A percentile compares a stretch with the other conserved stretches of the same genome.
phyloP scores from a whole-genome alignment of 2,888 invertebrate genomes.

The Lacanobia wlatinum region DNA sequence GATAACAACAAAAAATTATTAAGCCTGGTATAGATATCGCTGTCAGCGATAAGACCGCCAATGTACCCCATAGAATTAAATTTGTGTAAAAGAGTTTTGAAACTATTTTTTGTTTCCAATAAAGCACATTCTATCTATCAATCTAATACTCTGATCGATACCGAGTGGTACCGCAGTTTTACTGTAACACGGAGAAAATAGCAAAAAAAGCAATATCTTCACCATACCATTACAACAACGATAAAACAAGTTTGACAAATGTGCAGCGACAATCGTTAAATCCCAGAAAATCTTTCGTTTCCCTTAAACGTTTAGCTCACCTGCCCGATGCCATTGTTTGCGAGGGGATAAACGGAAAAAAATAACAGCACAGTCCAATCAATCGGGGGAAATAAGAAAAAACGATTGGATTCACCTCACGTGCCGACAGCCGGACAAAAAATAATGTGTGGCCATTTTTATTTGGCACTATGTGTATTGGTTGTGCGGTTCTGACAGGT shows the following conservation, averaged over 20 bases:
- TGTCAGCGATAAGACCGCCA: no score
- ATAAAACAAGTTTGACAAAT: conserved; percentile 62
- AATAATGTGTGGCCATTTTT: conserved; percentile 80
- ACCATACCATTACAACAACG: conserved; percentile 25
- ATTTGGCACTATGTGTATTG: conserved; percentile 77
- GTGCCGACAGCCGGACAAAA: conserved; percentile 77
- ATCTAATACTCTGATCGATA: no score
- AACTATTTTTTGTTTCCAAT: no score
- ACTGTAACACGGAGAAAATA: no score
- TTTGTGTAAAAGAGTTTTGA: no score
- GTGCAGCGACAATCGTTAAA: conserved; percentile 62
- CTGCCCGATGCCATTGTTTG: conserved; percentile 76
- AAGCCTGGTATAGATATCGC: no score
- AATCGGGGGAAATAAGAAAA: conserved; percentile 85
- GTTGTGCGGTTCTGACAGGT: conserved; percentile 64
- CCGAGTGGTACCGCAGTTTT: background rate
- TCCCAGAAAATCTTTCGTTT: conserved; percentile 67
- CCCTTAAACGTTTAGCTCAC: conserved; percentile 80
- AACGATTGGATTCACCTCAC: conserved; percentile 87
- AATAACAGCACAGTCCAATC: conserved; percentile 82
- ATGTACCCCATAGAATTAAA: no score
- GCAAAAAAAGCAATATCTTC: conserved; percentile 14
- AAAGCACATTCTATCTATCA: no score
- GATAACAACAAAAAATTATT: no score
- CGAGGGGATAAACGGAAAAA: conserved; percentile 82